phyloP scores from a whole-genome alignment of 1,140 invertebrate species.

The Doryteuthis pealeii region DNA sequence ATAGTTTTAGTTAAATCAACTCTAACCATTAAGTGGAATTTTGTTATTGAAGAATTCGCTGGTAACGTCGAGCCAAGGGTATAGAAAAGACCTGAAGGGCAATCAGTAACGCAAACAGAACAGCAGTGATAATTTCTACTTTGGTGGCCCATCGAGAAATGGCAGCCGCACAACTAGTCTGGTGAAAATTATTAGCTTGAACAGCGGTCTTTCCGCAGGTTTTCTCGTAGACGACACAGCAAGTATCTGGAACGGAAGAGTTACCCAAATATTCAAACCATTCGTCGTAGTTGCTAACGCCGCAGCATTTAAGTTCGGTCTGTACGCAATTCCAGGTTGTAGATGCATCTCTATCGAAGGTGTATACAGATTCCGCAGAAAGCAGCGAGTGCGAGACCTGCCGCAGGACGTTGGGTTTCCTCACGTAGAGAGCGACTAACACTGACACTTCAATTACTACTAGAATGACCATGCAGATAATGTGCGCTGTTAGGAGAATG shows the following conservation, averaged over 20 bases:
- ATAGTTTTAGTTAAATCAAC: too few species aligned
- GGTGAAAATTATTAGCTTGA: not conserved
- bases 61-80: too few species aligned
- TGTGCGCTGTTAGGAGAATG: too few species aligned
- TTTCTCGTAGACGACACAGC: not conserved
- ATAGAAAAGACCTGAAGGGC: too few species aligned
- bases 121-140: not conserved
- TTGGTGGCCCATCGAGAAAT: not conserved
- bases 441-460: too few species aligned
- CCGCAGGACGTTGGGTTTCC: too few species aligned
- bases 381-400: not conserved
- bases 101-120: too few species aligned
- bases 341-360: not conserved
- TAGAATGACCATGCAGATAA: too few species aligned
- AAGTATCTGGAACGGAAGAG: not conserved
- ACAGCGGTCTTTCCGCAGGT: not conserved
- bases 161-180: not conserved
- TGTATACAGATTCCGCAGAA: not conserved
- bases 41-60: too few species aligned
- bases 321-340: not conserved
- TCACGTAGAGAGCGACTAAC: too few species aligned
- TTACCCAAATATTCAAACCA: not conserved
- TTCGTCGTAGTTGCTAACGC: not conserved
- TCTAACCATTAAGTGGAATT: too few species aligned
- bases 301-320: not conserved